Base-by-base conservation (phyloP, 92 coral and sea anemone genomes). In the Phenganax marumi region DNA sequence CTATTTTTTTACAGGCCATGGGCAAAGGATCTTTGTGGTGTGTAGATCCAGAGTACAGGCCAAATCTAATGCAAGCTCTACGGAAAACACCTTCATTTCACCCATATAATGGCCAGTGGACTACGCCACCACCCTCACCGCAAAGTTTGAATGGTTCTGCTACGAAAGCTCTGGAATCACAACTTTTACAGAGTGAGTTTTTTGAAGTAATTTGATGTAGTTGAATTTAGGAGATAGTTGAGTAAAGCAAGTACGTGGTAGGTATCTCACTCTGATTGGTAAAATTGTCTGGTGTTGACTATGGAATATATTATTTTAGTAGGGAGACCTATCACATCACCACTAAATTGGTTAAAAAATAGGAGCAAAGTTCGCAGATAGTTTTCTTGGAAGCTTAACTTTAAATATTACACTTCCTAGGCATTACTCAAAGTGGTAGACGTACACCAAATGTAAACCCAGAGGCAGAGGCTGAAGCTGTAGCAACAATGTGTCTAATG, bases 381-480 rank as follows among this genome's bases (percentile, higher is more conserved):
- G n/a, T n/a, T n/a, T n/a, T n/a, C n/a, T n/a, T n/a, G n/a, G n/a
- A n/a, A n/a, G n/a, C n/a, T n/a, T n/a, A n/a, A n/a, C n/a, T n/a
- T n/a, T n/a, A n/a, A n/a, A n/a, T n/a, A n/a, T n/a, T 33, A 33
- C 21, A 3, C 11, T 50, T 52, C 70, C 12, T 74, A 90, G 93
- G 91, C 50, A 78, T 78, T 3, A 73, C 73, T 26, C 78, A 75
- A 18, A 90, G 70, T 78, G 89, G 89, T 12, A 52, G 82, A 55
- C 76, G 83, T 47, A 84, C 93, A 58, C 84, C 90, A 5, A 97
- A 92, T 77, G 97, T 92, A 17, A 97, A 96, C 48, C 99, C 97
- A 33, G 99, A 96, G 81, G 99, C 99, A 0, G 99, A 96, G 76
- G 99, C 99, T 25, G 99, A 96, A 85, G 99, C 99, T 8, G 99